A percentile compares a stretch with the other conserved stretches of the same genome.
Conservation (phyloP, 37 sponge, comb jelly and placozoan genomes). For the Sycon ciliatum region DNA sequence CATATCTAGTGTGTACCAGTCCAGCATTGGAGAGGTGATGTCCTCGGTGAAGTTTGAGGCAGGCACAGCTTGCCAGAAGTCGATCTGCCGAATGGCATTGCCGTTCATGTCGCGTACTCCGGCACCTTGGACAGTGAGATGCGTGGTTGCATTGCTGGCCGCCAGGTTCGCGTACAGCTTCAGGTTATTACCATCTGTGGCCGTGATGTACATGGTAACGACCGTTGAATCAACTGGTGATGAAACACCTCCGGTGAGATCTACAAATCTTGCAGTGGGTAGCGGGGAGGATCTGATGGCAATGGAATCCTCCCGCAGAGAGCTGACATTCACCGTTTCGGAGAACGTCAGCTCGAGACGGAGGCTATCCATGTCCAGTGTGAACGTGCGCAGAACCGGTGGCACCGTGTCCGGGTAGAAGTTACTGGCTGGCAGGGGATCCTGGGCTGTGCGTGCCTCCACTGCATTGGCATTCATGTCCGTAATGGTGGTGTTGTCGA, state of each 20-base stretch:
- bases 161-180: conserved; percentile 33
- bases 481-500: conserved; percentile 25
- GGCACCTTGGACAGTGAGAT: conserved; percentile 23
- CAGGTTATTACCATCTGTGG: conserved; percentile 63
- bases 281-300: too few species aligned
- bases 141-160: conserved; percentile 26
- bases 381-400: conserved; percentile 43
- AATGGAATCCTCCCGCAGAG: too few species aligned
- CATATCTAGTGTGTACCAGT: conserved; percentile 44
- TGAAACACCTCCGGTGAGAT: conserved; percentile 63
- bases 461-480: conserved; percentile 74
- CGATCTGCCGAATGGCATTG: conserved; percentile 27
- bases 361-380: conserved; percentile 58
- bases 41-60: conserved; percentile 50
- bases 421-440: conserved; percentile 22
- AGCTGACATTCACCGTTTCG: conserved; percentile 56
- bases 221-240: conserved; percentile 50
- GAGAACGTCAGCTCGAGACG: conserved; percentile 80
- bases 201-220: conserved; percentile 46
- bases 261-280: too few species aligned
- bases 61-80: conserved; percentile 22
- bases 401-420: conserved; percentile 45
- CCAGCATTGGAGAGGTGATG: conserved; percentile 48
- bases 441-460: not conserved
- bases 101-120: conserved; percentile 61